These are phyloP conservation scores for Oxyura jamaicensis DNA, from an alignment of 2,113 vertebrate species.

Conservation along the genomic window DNA sequence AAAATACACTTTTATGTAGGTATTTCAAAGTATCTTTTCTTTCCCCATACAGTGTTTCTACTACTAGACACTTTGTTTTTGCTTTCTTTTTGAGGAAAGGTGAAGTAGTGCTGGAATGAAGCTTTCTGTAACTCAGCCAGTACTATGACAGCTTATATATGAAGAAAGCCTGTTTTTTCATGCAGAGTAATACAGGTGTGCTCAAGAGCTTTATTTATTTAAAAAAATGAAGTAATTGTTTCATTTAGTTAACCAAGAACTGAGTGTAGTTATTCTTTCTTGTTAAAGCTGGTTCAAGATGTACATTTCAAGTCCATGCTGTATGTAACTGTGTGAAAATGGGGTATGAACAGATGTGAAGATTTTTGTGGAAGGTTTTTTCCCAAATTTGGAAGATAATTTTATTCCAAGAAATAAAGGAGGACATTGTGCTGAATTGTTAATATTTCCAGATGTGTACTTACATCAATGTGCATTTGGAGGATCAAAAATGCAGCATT, in stretches of 20 bases:
- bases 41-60: not conserved
- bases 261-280: not conserved
- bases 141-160: not conserved
- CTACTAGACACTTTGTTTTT: not conserved
- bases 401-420: not conserved
- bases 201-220: not conserved
- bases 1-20: not conserved
- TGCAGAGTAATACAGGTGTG: not conserved
- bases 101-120: not conserved
- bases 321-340: not conserved
- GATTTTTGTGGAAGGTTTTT: not conserved
- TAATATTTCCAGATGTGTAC: not conserved
- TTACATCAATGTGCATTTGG: not conserved
- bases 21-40: not conserved
- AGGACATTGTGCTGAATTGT: not conserved
- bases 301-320: not conserved
- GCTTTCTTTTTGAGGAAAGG: not conserved
- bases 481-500: not conserved
- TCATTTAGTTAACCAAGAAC: not conserved
- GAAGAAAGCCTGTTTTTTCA: not conserved
- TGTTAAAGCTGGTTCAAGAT: not conserved
- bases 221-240: not conserved
- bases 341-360: rapidly evolving
- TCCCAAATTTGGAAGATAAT: not conserved
- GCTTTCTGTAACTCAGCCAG: rapidly evolving